phyloP scores from a whole-genome alignment of 1,140 invertebrate genomes.

The Physella acuta region DNA sequence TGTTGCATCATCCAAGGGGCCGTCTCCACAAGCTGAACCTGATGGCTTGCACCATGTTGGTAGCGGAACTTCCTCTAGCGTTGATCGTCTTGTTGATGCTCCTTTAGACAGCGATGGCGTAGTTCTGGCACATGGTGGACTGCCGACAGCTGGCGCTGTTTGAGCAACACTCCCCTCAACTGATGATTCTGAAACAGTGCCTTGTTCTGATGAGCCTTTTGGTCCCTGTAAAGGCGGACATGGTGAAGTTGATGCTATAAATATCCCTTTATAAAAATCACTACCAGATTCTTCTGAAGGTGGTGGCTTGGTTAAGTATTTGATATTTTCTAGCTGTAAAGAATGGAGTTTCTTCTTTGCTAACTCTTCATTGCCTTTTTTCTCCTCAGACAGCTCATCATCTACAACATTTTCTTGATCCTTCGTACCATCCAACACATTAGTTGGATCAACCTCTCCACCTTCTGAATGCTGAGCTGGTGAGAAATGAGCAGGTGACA shows the following conservation, averaged over 20 bases:
- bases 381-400: not conserved
- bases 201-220: not conserved
- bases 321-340: constrained; percentile 21
- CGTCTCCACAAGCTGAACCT: not conserved
- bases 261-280: constrained; percentile 9
- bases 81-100: constrained; percentile 8
- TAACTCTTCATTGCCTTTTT: not conserved
- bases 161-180: not conserved
- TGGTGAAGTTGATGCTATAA: not conserved
- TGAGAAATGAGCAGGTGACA: constrained; percentile 1
- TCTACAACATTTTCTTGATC: not conserved
- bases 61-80: constrained; percentile 20
- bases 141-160: not conserved
- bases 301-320: constrained; percentile 13
- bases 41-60: constrained; percentile 19
- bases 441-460: not conserved
- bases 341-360: constrained; percentile 19
- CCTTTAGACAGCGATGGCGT: not conserved
- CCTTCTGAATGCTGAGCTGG: not conserved
- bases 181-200: not conserved
- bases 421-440: not conserved
- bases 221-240: not conserved
- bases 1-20: constrained; percentile 6
- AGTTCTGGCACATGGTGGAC: not conserved
- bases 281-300: not conserved